phyloP scores from a whole-genome alignment of 1,140 invertebrate genomes.

The Nilaparvata lugens region DNA sequence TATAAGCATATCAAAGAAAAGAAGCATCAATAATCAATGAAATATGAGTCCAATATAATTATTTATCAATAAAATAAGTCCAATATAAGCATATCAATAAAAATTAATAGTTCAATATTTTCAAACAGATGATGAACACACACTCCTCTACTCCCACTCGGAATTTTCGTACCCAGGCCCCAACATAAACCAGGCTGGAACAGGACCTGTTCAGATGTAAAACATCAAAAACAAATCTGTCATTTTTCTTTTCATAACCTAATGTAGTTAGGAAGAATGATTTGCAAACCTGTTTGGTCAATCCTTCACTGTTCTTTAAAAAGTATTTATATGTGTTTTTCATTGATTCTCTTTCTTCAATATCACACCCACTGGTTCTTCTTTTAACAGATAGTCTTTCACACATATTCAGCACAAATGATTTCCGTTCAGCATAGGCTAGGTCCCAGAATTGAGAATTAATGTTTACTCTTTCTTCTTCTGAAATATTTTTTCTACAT shows the following conservation, averaged over 20 bases:
- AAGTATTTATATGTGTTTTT: slow-evolving; percentile 7
- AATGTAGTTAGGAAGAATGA: slow-evolving; percentile 11
- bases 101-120: no score
- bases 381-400: background rate
- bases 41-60: no score
- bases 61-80: no score
- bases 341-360: background rate
- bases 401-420: background rate
- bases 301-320: background rate
- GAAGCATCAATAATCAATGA: no score
- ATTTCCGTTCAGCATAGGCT: background rate
- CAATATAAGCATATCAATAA: no score
- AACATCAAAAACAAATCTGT: slow-evolving; percentile 12
- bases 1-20: no score
- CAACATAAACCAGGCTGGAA: no score
- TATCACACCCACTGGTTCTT: background rate
- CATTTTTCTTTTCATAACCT: slow-evolving; percentile 10
- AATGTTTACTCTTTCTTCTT: slow-evolving; percentile 9
- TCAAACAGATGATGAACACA: no score
- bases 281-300: slow-evolving; percentile 10
- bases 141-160: no score
- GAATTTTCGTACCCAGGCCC: no score
- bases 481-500: slow-evolving; percentile 6
- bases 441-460: slow-evolving; percentile 1
- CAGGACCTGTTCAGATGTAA: no score